Evolutionary conservation across 2,888 invertebrate genomes (phyloP), one percentile per base, ranked within the genome.

Genomic region (Sericinus montela): DNA sequence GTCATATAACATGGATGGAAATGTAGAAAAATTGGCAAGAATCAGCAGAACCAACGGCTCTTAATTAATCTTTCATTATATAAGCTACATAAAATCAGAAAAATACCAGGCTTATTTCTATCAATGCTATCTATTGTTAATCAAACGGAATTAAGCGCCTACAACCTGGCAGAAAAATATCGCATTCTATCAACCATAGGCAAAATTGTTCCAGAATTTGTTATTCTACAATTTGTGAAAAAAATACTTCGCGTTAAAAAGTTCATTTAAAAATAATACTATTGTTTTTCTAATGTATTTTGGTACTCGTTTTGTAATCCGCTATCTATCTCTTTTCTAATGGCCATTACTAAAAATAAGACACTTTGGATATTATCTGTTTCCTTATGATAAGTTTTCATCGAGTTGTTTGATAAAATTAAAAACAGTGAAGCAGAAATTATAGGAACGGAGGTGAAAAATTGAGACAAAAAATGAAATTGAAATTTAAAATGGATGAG

Each of bases 321-420:
- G 75, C 85, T 85, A 86, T 59, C 84, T 85, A 86, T 77, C 78
- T 82, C 80, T 75, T 68, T 59, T 69, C 84, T 86, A 87, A 80
- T 83, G 80, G 80, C 74, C 74, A 73, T 80, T 83, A 82, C 86
- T 88, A 86, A 82, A 76, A 82, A 85, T 86, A 87, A 86, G 87
- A 87, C 86, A 87, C 86, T 81, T 83, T 68, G 67, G 77, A 78
- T 83, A 83, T 81, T 75, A 81, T 85, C 73, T 74, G 75, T 83
- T 84, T 76, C 70, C 74, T 80, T 81, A 77, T 58, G 70, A 65
- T 76, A 78, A 65, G 67, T 63, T 67, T 56, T 8, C 1, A 25
- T 25, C 25, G 6, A 67, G 72, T 69, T 69, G 65, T 63, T 72
- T 65, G 67, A 67, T 59, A 69, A 74, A 69, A 65, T 62, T 68